These are phyloP conservation scores for Poicephalus gulielmi DNA, from an alignment of 2,113 vertebrate species.

Conservation along the genomic window DNA sequence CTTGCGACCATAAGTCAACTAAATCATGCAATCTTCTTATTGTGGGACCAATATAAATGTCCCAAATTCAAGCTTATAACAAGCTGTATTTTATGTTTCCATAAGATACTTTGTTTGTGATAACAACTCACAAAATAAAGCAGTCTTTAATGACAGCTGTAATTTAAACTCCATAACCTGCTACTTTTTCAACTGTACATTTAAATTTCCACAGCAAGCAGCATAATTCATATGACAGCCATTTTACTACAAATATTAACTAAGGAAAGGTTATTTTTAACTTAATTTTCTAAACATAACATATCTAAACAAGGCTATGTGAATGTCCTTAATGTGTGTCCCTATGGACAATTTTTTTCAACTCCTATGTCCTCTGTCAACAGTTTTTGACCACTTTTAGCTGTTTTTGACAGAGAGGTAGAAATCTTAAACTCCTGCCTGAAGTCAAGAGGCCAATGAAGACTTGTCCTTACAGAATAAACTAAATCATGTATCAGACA, in stretches of 20 bases:
- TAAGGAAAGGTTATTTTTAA: background rate
- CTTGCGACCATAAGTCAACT: constrained; percentile 3
- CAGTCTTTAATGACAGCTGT: background rate
- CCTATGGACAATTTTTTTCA: background rate
- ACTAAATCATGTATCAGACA: background rate
- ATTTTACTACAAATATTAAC: background rate
- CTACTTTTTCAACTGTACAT: background rate
- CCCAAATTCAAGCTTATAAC: background rate
- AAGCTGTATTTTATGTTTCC: background rate
- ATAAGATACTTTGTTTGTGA: background rate
- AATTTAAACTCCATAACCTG: background rate
- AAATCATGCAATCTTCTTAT: background rate
- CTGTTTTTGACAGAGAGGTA: background rate
- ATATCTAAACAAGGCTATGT: background rate
- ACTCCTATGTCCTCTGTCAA: background rate
- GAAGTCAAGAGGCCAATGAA: background rate
- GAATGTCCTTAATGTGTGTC: background rate
- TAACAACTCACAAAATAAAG: background rate
- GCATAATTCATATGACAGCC: background rate
- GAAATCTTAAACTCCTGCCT: background rate
- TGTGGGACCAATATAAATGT: background rate
- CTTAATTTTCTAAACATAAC: background rate
- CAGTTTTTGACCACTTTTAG: background rate
- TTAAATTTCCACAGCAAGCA: background rate
- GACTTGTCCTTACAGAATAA: background rate